Base-by-base conservation (phyloP, 2,888 invertebrate genomes). In the Gymnoscelis rufifasciata region DNA sequence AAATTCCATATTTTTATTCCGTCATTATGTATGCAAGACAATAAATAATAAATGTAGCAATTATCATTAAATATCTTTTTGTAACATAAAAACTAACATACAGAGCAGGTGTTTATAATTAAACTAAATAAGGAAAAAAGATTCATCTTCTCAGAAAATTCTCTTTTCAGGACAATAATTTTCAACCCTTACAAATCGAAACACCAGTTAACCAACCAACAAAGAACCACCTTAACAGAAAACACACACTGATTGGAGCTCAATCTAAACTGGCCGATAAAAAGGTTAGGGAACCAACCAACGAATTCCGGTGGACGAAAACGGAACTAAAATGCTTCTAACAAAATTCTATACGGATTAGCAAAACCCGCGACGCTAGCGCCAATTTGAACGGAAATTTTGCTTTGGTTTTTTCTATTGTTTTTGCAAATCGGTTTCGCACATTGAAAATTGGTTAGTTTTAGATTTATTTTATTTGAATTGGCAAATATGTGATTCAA, bases 401-500 rank as follows among this genome's bases (percentile, higher is more conserved):
- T n/a, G 14, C 14, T 19, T 19, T 35, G 11, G 3, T 3, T 15
- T 10, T n/a, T 15, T 43, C 47, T 70, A 81, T 83, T 83, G 81
- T 81, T 81, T 79, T 71, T 65, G 65, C 65, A 74, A 80, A 77
- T 64, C 66, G 62, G 60, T 65, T 65, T 57, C 62, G 49, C 73
- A 72, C 69, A 70, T 70, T 69, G 67, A 81, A 80, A 78, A 56
- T 77, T 78, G 78, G 75, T 76, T 33, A 33, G 59, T 56, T 70
- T 69, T 55, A 58, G 66, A 66, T 75, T 80, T 78, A 78, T 80
- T 81, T 77, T 78, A 81, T 81, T 78, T 74, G 68, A 64, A 60
- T 60, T 54, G 46, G 54, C 64, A 64, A 70, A 68, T 66, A 68
- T 54, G 45, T 36, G 38, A 37, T 49, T 49, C 49, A 44, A 44